Evolutionary conservation across 1,140 invertebrate species (phyloP).

Genomic region (Vanessa tameamea): DNA sequence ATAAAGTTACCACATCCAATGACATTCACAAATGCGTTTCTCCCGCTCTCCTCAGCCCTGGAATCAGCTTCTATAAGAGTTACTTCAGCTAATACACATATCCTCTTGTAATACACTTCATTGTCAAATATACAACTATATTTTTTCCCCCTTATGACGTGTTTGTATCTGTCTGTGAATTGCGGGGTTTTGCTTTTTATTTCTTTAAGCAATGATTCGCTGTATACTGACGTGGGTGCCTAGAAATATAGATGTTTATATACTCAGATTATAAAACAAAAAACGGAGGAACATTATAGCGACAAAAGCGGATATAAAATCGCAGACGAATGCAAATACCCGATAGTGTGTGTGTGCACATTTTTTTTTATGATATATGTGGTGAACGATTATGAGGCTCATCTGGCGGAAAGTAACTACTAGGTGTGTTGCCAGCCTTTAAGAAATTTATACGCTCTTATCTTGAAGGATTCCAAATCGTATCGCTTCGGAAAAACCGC

Average conservation of each 20-base stretch:
- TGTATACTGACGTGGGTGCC: neutral
- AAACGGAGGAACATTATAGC: too few species aligned
- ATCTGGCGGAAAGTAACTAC: too few species aligned
- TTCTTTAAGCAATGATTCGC: neutral
- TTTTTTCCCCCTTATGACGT: conserved; percentile 1
- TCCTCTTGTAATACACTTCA: conserved; percentile 66
- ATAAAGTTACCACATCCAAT: conserved; percentile 43
- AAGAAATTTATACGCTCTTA: too few species aligned
- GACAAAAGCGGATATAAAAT: too few species aligned
- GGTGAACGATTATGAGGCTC: too few species aligned
- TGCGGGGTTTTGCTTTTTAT: neutral
- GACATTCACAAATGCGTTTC: conserved; percentile 53
- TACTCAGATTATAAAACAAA: neutral
- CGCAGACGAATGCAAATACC: too few species aligned
- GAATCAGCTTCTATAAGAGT: conserved; percentile 56
- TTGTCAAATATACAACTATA: conserved; percentile 58
- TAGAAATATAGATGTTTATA: conserved; percentile 7
- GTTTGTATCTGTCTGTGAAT: neutral
- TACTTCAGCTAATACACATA: conserved; percentile 56
- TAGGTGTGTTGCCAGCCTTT: too few species aligned
- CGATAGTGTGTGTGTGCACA: too few species aligned
- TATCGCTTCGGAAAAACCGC: too few species aligned
- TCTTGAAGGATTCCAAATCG: too few species aligned
- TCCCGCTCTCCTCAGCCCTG: conserved; percentile 41
- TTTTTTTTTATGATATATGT: too few species aligned